Conservation (phyloP, 2,113 vertebrate species). For the Trachemys scripta region DNA sequence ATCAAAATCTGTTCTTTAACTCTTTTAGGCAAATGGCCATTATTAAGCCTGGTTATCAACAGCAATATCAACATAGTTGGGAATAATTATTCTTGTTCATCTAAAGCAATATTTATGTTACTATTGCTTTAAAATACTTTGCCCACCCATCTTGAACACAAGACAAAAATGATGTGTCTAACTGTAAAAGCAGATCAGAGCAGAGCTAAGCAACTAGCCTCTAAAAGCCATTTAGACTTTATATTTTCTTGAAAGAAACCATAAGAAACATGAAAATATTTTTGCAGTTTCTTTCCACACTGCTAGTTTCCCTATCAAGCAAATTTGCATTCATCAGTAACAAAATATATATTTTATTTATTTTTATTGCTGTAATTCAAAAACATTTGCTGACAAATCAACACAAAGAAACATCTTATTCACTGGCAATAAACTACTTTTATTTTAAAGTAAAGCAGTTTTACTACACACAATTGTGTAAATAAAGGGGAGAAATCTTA, state of each 20-base stretch:
- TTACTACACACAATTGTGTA: constrained; percentile 28
- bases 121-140: not conserved
- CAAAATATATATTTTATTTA: not conserved
- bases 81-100: constrained; percentile 12
- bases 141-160: not conserved
- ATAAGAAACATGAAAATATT: not conserved
- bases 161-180: not conserved
- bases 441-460: constrained; percentile 19
- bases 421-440: constrained; percentile 24
- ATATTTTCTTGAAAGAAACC: not conserved
- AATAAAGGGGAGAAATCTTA: constrained; percentile 11
- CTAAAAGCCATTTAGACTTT: rapidly evolving
- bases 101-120: not conserved
- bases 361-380: constrained; percentile 9
- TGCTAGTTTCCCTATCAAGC: not conserved
- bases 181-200: not conserved
- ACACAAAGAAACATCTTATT: not conserved
- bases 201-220: not conserved
- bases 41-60: constrained; percentile 8
- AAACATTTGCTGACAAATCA: constrained; percentile 1
- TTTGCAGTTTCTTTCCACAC: constrained; percentile 1
- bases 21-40: constrained; percentile 34
- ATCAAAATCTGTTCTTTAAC: constrained; percentile 55
- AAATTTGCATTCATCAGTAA: constrained; percentile 13
- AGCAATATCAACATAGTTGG: not conserved